Evolutionary conservation across 1,140 invertebrate genomes (phyloP), one percentile per base, ranked within the genome.

Genomic region (Saxidomus purpurata): DNA sequence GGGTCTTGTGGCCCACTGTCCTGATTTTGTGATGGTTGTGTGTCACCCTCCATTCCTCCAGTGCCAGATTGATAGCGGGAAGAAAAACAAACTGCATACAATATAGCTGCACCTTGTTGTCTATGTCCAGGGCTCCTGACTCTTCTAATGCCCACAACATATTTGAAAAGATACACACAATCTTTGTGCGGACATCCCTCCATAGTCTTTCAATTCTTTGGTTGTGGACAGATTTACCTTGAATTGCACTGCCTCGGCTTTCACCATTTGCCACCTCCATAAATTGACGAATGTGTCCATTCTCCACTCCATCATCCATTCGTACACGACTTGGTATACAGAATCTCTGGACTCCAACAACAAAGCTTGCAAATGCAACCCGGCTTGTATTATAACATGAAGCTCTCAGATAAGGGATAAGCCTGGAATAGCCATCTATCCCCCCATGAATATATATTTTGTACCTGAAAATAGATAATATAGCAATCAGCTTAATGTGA

Each of bases 391-490:
- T 77, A 40, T 25, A 25, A 19, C 6, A 6, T n/a, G 74, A 43
- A 17, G 1, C 11, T 15, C 40, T 38, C 8, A 77, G 47, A 49
- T 49, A 77, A 28, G 22, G 0, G 15, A 77, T 49, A 4, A 77
- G 19, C 17, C 40, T 0, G 31, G 15, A n/a, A 31, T 31, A 47
- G 36, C 74, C 74, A 49, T 77, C 74, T 22, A 43, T 77, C 4
- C 74, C 38, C 13, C 74, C 74, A 49, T 77, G 74, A 43, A 76
- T 40, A 25, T 38, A 76, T 38, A 76, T 76, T 43, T 38, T 38
- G 36, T 76, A 76, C 19, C 71, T 76, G 34, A 38, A 2, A 76
- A 34, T 36, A 38, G 17, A 61, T 11, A 28, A 61, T n/a, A 61
- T 61, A 61, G 4, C 9, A 61, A 61, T n/a, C 8, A 61, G n/a